phyloP scores from a whole-genome alignment of 2,113 vertebrate genomes.

The Calyptommatus sinebrachiatus region DNA sequence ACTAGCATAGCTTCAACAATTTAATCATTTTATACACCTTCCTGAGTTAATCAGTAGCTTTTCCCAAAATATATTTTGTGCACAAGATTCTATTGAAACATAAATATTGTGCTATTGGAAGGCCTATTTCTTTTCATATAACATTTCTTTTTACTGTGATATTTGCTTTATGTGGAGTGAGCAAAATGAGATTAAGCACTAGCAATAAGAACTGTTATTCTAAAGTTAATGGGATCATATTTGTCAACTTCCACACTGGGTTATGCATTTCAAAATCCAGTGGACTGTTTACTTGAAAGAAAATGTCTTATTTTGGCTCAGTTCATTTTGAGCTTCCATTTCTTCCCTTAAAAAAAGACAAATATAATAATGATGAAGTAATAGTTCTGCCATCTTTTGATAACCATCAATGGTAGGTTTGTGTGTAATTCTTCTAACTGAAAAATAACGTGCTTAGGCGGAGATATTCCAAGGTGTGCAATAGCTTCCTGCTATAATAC shows the following conservation, averaged over 20 bases:
- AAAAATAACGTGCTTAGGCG: conserved; percentile 51
- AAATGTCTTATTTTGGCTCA: conserved; percentile 36
- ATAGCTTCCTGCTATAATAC: conserved; percentile 46
- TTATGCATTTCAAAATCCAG: conserved; percentile 58
- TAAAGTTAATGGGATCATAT: conserved; percentile 58
- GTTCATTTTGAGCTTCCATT: neutral
- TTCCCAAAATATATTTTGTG: no score
- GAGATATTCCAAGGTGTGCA: conserved; percentile 38
- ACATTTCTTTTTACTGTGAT: conserved; percentile 50
- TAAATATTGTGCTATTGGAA: conserved; percentile 38
- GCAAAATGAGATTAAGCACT: conserved; percentile 62
- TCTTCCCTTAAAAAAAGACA: neutral
- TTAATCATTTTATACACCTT: no score
- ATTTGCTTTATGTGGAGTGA: conserved; percentile 52
- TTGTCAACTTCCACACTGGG: conserved; percentile 54
- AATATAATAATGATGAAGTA: conserved; percentile 18
- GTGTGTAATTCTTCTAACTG: conserved; percentile 62
- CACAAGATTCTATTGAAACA: neutral
- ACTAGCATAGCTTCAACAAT: no score
- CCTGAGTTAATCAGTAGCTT: no score
- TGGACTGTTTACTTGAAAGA: conserved; percentile 58
- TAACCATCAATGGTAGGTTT: conserved; percentile 55
- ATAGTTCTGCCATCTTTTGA: conserved; percentile 52
- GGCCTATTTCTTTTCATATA: conserved; percentile 42
- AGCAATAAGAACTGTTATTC: conserved; percentile 64